Conservation (phyloP, 2,888 invertebrate species). For the Gastracanthus pulcherrimus region DNA sequence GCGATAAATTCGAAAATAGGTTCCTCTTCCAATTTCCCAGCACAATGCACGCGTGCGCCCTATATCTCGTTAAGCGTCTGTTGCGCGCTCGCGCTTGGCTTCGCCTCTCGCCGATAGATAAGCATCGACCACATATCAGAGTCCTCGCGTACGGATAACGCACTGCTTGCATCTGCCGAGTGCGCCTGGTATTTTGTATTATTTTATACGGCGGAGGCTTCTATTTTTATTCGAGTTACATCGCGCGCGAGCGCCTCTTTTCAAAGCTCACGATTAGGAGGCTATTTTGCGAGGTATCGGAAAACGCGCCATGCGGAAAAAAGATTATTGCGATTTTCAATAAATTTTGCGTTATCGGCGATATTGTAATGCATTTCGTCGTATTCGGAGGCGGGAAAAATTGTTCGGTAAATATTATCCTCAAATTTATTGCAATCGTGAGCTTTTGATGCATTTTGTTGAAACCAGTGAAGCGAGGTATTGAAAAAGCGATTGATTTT, state of each 20-base stretch:
- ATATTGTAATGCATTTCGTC: background rate
- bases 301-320: conserved; percentile 27
- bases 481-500: conserved; percentile 8
- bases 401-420: background rate
- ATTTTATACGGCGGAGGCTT: background rate
- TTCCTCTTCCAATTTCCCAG: conserved; percentile 55
- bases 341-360: conserved; percentile 9
- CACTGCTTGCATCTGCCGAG: background rate
- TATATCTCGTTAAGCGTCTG: conserved; percentile 40
- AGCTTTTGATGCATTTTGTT: background rate
- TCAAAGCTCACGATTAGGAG: background rate
- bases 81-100: conserved; percentile 15
- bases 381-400: background rate
- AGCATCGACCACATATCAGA: conserved; percentile 36
- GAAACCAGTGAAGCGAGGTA: background rate
- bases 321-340: conserved; percentile 18
- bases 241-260: background rate
- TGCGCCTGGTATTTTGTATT: background rate
- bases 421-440: background rate
- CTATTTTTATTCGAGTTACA: no score
- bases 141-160: background rate
- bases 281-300: conserved; percentile 6
- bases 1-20: conserved; percentile 53
- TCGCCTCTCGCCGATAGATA: conserved; percentile 16
- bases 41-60: conserved; percentile 44